Evolutionary conservation across 2,888 invertebrate species (phyloP), one percentile per base, ranked within the genome.

Genomic region (Hymenopus coronatus): DNA sequence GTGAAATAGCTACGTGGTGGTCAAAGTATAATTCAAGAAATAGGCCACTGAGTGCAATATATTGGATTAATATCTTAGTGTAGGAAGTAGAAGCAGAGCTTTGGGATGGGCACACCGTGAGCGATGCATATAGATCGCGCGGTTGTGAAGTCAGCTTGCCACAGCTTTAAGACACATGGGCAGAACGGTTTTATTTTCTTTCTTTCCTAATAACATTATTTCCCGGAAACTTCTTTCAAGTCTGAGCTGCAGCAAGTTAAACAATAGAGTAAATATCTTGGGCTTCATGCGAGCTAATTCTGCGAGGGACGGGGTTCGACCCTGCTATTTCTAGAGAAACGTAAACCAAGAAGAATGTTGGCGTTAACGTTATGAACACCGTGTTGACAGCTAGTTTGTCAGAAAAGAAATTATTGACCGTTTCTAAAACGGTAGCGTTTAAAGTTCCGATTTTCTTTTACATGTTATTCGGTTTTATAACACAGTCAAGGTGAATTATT

Each of bases 181-280:
- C 25, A 30, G n/a, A 81, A 81, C 46, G 2, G 84, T 84, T 84
- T 33, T 30, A 33, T 84, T 70, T 81, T 33, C 87, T 87, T 87
- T 85, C 85, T 46, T 86, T 86, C 86, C 81, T 81, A 86, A 82
- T 82, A 87, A 87, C 82, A 82, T 87, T 87, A 87, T 87, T 87
- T 87, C 87, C 87, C 87, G 87, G 87, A 87, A 87, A 87, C 87
- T 87, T 87, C 87, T 87, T 87, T 87, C 87, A 87, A 87, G 87
- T 87, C 87, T 20, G 82, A 87, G 87, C 87, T 70, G 54, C 20
- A 70, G 54, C 54, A 70, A 70, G 54, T 70, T 70, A 70, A 70
- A 70, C 54, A 70, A 70, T 70, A 70, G 20, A 70, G 54, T 70
- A 70, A 70, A 70, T 70, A 70, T 20, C 54, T 70, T 70, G 54